Conservation (phyloP, 2,797 vertebrate species). For the Danio jaintianensis region DNA sequence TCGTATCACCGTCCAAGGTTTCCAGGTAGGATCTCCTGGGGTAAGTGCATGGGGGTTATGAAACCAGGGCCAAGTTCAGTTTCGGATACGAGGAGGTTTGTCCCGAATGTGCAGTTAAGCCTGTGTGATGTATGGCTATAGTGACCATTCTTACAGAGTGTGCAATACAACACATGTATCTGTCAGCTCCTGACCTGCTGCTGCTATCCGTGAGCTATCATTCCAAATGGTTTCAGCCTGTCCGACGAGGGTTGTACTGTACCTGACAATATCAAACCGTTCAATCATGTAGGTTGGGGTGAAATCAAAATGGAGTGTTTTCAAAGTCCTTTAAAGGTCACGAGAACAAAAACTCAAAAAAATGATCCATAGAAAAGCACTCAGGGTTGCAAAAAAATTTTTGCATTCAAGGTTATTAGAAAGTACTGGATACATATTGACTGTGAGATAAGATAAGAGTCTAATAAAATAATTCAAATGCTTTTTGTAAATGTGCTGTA, state of each 20-base stretch:
- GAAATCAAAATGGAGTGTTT: constrained; percentile 35
- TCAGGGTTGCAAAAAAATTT: not conserved
- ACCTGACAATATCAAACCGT: constrained; percentile 44
- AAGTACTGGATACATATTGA: not conserved
- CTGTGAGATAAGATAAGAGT: constrained; percentile 16
- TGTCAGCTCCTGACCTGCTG: constrained; percentile 39
- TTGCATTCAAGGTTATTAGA: constrained; percentile 26
- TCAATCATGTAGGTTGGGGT: constrained; percentile 40
- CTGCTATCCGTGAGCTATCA: constrained; percentile 19
- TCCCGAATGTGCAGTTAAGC: constrained; percentile 47
- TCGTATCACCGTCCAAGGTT: constrained; percentile 92
- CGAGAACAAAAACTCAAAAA: constrained; percentile 8
- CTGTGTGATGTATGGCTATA: constrained; percentile 51
- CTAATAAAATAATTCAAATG: not conserved
- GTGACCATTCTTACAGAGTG: constrained; percentile 56
- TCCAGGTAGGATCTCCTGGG: constrained; percentile 88
- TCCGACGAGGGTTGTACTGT: constrained; percentile 6
- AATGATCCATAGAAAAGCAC: constrained; percentile 24
- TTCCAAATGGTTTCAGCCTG: constrained; percentile 29
- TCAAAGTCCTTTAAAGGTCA: constrained; percentile 49
- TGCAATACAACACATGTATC: constrained; percentile 50
- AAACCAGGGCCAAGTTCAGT: constrained; percentile 56
- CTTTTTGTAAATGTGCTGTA: not conserved
- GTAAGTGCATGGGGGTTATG: constrained; percentile 71
- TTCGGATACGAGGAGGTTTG: constrained; percentile 53